Conservation (phyloP, 2,888 invertebrate species). For the Rhamnusium bicolor region DNA sequence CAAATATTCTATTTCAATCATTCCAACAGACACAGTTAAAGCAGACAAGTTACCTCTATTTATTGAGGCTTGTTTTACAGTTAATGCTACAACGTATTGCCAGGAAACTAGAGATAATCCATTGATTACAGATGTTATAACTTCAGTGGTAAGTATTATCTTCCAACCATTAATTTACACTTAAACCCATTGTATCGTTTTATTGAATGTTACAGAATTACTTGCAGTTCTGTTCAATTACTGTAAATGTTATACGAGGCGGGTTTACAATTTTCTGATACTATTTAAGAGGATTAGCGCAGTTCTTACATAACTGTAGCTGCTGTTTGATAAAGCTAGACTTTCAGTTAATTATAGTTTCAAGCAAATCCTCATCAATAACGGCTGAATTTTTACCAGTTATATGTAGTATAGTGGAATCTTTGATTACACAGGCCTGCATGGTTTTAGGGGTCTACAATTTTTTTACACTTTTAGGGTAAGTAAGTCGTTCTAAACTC, state of each 20-base stretch:
- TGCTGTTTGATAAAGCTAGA: no score
- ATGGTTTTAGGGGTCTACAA: no score
- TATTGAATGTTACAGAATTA: neutral
- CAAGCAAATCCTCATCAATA: no score
- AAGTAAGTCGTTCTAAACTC: no score
- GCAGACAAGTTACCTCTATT: neutral
- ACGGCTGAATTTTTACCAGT: no score
- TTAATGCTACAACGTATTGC: neutral
- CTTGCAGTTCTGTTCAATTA: neutral
- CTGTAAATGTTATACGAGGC: neutral
- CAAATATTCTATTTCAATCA: neutral
- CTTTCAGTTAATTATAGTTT: no score
- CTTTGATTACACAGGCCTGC: no score
- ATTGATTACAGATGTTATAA: neutral
- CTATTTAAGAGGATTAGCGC: no score
- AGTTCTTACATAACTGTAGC: no score
- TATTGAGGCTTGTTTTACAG: neutral
- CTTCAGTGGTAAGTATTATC: neutral
- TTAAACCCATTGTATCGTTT: neutral
- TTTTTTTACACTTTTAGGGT: no score
- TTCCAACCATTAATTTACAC: neutral
- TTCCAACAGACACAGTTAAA: neutral
- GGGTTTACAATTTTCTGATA: no score
- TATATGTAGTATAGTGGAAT: no score
- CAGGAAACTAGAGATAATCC: neutral